Percentiles rank a stretch among this genome's conserved stretches.
Conservation (phyloP, 2,113 vertebrate genomes). For the Pseudopodoces humilis region DNA sequence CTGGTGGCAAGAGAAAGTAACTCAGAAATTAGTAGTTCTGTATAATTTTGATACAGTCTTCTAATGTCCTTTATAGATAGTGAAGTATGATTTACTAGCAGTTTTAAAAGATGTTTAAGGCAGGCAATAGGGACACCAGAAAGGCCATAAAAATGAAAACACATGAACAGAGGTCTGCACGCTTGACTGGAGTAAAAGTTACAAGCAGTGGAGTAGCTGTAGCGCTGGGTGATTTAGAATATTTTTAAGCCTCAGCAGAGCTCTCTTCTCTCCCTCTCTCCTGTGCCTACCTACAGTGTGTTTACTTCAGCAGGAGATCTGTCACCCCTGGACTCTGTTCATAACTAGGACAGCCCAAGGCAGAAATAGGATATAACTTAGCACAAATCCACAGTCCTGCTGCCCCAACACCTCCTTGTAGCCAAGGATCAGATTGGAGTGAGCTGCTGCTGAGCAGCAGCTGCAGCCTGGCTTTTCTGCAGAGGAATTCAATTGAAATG, state of each 20-base stretch:
- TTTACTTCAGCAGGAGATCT: not conserved
- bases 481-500: not conserved
- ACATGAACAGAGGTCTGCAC: not conserved
- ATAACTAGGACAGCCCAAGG: not conserved
- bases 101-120: conserved; percentile 42
- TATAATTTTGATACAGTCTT: not conserved
- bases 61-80: not conserved
- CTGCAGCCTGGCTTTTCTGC: not conserved
- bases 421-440: not conserved
- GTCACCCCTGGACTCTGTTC: not conserved
- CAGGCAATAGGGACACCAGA: not conserved
- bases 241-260: conserved; percentile 21
- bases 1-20: not conserved
- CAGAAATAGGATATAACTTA: conserved; percentile 7
- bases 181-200: conserved; percentile 44
- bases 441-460: not conserved
- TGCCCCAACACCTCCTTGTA: not conserved
- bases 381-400: not conserved
- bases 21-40: not conserved
- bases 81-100: not conserved
- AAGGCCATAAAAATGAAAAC: conserved; percentile 47
- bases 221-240: conserved; percentile 37
- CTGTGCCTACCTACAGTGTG: not conserved
- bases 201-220: not conserved
- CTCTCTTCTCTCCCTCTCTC: not conserved